Conservation (phyloP, 2,888 invertebrate species). For the Pristionchus entomophagus region DNA sequence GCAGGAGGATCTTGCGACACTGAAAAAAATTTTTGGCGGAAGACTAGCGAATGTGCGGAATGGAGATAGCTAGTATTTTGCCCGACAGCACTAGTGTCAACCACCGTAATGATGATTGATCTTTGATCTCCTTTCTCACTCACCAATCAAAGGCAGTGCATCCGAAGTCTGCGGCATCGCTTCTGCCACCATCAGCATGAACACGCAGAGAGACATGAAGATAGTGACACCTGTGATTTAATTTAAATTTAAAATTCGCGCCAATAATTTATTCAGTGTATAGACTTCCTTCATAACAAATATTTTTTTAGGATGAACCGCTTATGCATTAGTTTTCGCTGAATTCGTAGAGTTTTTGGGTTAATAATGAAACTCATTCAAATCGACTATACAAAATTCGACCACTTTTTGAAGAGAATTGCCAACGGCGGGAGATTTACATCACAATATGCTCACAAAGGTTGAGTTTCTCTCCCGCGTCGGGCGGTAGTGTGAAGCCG, state of each 20-base stretch:
- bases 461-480: conserved; percentile 98
- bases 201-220: conserved; percentile 93
- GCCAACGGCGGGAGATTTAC: conserved; percentile 18
- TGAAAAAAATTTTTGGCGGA: conserved; percentile 50
- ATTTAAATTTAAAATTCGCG: conserved; percentile 19
- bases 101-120: too few species aligned
- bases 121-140: neutral
- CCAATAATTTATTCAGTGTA: neutral
- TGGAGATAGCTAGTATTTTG: too few species aligned
- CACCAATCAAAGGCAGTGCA: conserved; percentile 90
- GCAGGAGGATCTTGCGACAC: conserved; percentile 66
- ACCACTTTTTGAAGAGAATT: too few species aligned
- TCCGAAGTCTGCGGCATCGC: conserved; percentile 98
- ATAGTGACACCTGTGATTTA: conserved; percentile 73
- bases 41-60: too few species aligned
- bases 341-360: neutral
- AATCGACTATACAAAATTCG: too few species aligned
- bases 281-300: neutral
- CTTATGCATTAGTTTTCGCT: neutral
- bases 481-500: conserved; percentile 97
- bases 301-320: neutral
- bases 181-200: conserved; percentile 97
- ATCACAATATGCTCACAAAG: conserved; percentile 84
- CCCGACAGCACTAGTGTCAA: neutral
- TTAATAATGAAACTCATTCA: too few species aligned